A percentile compares a stretch with the other conserved stretches of the same genome.
Conservation (phyloP, 2,888 invertebrate genomes). For the Chorisops tibialis region DNA sequence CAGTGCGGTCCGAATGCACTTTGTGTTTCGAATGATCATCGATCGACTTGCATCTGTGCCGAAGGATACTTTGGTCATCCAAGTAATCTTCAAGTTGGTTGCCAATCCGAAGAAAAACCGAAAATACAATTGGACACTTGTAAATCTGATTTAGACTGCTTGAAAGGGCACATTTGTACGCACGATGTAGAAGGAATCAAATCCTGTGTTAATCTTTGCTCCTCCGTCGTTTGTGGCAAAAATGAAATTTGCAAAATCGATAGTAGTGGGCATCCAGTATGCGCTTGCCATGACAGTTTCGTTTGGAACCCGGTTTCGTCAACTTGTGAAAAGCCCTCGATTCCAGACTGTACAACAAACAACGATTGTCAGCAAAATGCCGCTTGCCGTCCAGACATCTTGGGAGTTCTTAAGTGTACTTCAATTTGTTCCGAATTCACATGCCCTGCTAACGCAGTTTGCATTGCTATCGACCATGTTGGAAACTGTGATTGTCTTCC, state of each 20-base stretch:
- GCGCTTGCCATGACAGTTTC: slow-evolving; percentile 74
- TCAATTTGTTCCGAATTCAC: slow-evolving; percentile 76
- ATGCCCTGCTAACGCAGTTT: slow-evolving; percentile 80
- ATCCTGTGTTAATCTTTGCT: slow-evolving; percentile 75
- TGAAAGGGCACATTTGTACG: slow-evolving; percentile 66
- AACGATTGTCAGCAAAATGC: slow-evolving; percentile 66
- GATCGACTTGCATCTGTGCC: slow-evolving; percentile 80
- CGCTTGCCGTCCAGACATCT: slow-evolving; percentile 76
- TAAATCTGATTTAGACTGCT: slow-evolving; percentile 68
- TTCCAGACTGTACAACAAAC: slow-evolving; percentile 74
- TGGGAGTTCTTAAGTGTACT: slow-evolving; percentile 80
- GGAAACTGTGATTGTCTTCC: slow-evolving; percentile 79
- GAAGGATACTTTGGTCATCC: slow-evolving; percentile 81
- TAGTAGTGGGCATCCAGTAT: slow-evolving; percentile 65
- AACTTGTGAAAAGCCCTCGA: slow-evolving; percentile 79
- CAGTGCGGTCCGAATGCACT: slow-evolving; percentile 89
- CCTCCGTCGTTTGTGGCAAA: slow-evolving; percentile 74
- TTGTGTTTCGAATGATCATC: slow-evolving; percentile 79
- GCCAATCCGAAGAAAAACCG: slow-evolving; percentile 66
- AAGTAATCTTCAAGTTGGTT: slow-evolving; percentile 72
- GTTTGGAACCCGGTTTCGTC: slow-evolving; percentile 82
- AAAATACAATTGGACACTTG: slow-evolving; percentile 60
- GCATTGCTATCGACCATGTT: slow-evolving; percentile 68
- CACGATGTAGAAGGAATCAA: slow-evolving; percentile 60
- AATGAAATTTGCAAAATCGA: slow-evolving; percentile 77